Evolutionary conservation across 2,888 invertebrate genomes (phyloP).

Genomic region (Caenorhabditis afra): DNA sequence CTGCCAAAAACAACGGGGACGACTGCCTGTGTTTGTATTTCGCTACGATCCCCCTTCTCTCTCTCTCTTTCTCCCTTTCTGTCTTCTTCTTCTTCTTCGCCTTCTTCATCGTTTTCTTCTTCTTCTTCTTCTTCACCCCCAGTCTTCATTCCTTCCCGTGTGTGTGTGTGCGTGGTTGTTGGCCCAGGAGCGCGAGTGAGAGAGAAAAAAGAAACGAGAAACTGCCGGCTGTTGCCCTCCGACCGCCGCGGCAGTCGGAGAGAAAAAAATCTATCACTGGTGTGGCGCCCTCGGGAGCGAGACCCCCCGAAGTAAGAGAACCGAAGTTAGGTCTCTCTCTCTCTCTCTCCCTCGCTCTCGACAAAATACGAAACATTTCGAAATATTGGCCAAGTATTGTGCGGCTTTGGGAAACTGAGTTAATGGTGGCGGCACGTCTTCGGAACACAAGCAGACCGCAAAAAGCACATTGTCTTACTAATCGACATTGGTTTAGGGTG

Average conservation of each 20-base stretch:
- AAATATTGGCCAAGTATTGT: constrained; percentile 35
- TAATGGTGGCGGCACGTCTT: constrained; percentile 4
- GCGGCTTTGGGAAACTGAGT: constrained; percentile 13
- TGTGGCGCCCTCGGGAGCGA: background rate
- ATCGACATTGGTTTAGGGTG: too few species aligned
- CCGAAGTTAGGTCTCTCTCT: constrained; percentile 6
- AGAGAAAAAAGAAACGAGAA: constrained; percentile 17
- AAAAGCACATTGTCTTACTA: background rate
- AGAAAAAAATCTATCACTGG: constrained; percentile 14
- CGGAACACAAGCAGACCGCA: background rate
- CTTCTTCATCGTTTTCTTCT: constrained; percentile 9
- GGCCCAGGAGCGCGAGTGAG: constrained; percentile 38
- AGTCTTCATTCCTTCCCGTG: constrained; percentile 22
- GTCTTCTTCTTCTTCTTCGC: too few species aligned
- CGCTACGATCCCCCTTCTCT: constrained; percentile 22
- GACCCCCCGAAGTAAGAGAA: too few species aligned
- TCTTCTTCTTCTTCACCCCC: background rate
- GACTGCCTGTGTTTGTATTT: constrained; percentile 46
- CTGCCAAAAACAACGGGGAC: constrained; percentile 38
- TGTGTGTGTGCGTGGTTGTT: constrained; percentile 41
- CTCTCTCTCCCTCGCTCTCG: background rate
- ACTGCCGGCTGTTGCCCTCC: constrained; percentile 29
- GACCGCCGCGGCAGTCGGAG: constrained; percentile 8
- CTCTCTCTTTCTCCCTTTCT: constrained; percentile 19
- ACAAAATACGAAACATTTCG: constrained; percentile 56